phyloP scores from a whole-genome alignment of 2,888 invertebrate species.

The Aromia moschata region DNA sequence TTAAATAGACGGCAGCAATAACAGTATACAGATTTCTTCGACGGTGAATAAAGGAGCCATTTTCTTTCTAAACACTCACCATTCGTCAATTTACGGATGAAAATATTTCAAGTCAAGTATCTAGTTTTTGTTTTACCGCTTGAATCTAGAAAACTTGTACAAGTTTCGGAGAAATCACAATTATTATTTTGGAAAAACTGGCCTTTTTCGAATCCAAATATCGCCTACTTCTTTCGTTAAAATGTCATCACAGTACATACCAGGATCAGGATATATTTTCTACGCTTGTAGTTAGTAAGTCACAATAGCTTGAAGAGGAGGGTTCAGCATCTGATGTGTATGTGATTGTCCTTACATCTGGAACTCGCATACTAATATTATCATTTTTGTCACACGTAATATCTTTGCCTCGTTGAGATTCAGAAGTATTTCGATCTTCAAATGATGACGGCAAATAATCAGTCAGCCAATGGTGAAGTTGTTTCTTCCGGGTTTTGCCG shows the following conservation, averaged over 20 bases:
- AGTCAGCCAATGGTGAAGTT: too few species aligned
- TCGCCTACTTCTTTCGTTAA: neutral
- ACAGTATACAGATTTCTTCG: constrained; percentile 8
- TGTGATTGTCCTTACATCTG: constrained; percentile 6
- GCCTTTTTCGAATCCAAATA: constrained; percentile 25
- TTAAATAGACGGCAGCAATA: constrained; percentile 7
- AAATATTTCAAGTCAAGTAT: constrained; percentile 6
- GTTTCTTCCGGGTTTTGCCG: too few species aligned
- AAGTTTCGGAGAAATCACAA: constrained; percentile 20
- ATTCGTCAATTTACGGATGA: constrained; percentile 20
- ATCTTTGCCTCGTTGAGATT: neutral
- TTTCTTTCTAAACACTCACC: constrained; percentile 15
- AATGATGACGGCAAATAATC: too few species aligned
- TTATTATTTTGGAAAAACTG: constrained; percentile 23
- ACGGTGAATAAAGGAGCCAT: neutral
- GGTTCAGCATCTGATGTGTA: constrained; percentile 4
- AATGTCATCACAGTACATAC: constrained; percentile 10
- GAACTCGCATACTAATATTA: constrained; percentile 21
- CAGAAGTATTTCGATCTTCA: neutral
- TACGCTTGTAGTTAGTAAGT: constrained; percentile 3
- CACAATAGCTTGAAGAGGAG: constrained; percentile 1
- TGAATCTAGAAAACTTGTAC: constrained; percentile 15
- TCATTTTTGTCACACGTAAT: constrained; percentile 13
- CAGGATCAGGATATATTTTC: constrained; percentile 14
- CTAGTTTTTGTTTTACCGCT: constrained; percentile 7